These are phyloP conservation scores for Paragorgia papillata DNA, from an alignment of 92 coral and sea anemone species.

Conservation along the genomic window DNA sequence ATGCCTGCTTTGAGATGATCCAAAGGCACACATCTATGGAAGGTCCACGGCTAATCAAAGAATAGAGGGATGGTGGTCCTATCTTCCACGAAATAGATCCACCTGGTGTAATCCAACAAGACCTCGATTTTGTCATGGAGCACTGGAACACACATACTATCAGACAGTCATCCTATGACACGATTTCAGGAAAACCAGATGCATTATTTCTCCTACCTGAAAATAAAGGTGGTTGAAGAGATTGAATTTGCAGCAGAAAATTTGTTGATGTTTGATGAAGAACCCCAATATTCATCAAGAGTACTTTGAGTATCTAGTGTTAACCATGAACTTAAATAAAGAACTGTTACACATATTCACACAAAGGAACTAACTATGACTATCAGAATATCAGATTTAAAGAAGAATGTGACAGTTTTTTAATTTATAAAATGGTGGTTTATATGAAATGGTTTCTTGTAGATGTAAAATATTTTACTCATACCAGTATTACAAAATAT, in stretches of 20 bases:
- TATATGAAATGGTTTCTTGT: too few relatives aligned
- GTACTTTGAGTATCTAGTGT: conserved; percentile 10
- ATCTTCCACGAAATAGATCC: conserved; percentile 2
- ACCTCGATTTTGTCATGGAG: conserved; percentile 24
- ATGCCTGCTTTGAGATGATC: conserved; percentile 9
- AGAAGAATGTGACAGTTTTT: too few relatives aligned
- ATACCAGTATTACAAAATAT: too few relatives aligned
- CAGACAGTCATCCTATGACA: conserved; percentile 6
- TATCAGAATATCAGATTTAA: background rate
- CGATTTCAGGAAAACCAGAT: conserved; percentile 14
- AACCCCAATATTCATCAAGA: conserved; percentile 9
- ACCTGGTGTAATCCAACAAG: conserved; percentile 11
- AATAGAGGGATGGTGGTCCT: conserved; percentile 22
- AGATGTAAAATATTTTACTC: too few relatives aligned
- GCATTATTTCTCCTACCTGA: conserved; percentile 7
- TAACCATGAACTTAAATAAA: background rate
- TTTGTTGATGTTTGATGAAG: conserved; percentile 20
- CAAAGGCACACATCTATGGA: background rate
- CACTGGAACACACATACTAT: conserved; percentile 23
- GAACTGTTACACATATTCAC: conserved; percentile 7
- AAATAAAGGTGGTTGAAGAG: conserved; percentile 17
- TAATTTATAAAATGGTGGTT: too few relatives aligned
- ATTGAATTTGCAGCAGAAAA: conserved; percentile 25
- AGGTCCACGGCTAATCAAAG: conserved; percentile 12
- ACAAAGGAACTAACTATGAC: background rate